Conservation (phyloP, 2,113 vertebrate genomes). For the Suricata suricatta region DNA sequence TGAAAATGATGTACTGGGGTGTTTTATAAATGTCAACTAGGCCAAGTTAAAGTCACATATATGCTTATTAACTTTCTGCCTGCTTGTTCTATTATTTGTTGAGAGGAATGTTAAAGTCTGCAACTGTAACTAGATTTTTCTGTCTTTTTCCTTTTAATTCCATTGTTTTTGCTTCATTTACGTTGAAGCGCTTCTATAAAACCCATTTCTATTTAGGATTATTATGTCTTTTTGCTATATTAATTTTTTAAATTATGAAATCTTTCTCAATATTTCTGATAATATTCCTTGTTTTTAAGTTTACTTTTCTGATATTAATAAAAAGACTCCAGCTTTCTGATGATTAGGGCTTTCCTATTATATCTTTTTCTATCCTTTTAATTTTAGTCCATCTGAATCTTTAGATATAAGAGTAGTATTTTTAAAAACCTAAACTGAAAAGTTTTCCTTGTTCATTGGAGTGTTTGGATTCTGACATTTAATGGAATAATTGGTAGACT, state of each 20-base stretch:
- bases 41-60: neutral
- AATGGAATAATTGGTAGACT: neutral
- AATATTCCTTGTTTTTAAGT: neutral
- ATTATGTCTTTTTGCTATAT: neutral
- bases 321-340: neutral
- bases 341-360: neutral
- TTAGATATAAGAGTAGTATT: neutral
- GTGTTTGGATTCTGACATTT: neutral
- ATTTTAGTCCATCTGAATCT: neutral
- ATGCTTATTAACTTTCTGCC: neutral
- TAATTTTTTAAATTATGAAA: neutral
- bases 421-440: neutral
- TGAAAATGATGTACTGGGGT: neutral
- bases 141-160: neutral
- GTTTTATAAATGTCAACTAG: neutral
- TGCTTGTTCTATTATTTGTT: neutral
- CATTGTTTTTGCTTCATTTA: neutral
- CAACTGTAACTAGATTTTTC: neutral
- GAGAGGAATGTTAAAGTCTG: neutral
- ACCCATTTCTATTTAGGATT: neutral
- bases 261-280: neutral
- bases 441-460: neutral
- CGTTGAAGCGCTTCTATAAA: neutral
- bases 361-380: neutral
- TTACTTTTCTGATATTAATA: neutral